Conservation (phyloP, 2,113 vertebrate genomes). For the Gymnorhina tibicen region DNA sequence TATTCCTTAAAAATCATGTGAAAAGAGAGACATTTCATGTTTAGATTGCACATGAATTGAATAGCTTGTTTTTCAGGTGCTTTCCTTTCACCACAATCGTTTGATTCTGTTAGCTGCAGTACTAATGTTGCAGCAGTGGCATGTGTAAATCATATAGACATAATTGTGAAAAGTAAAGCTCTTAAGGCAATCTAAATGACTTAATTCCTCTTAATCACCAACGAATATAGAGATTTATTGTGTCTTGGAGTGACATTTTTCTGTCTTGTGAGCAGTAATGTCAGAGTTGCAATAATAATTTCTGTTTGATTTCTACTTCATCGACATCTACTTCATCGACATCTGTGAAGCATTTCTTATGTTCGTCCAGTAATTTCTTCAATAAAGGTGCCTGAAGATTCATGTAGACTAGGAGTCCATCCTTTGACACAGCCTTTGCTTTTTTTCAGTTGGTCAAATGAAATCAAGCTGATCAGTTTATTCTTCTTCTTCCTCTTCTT, state of each 20-base stretch:
- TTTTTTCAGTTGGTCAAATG: not conserved
- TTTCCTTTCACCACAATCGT: not conserved
- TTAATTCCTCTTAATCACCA: not conserved
- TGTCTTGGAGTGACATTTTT: not conserved
- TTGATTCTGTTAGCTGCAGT: not conserved
- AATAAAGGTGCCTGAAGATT: not conserved
- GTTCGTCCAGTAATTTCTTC: not conserved
- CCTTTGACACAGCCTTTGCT: not conserved
- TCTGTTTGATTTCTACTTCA: not conserved
- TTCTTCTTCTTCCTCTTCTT: not conserved
- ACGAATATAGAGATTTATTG: not conserved
- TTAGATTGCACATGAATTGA: not conserved
- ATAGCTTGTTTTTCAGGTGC: not conserved
- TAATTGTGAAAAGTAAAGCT: not conserved
- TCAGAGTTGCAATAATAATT: not conserved
- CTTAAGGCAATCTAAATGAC: not conserved
- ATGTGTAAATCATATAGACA: not conserved
- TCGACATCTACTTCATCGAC: not conserved
- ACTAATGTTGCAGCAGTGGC: not conserved
- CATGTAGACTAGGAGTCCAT: not conserved
- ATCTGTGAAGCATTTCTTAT: not conserved
- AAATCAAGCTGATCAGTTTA: not conserved
- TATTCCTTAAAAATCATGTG: not conserved
- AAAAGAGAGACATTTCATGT: not conserved
- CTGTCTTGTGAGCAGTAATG: not conserved